These are phyloP conservation scores for Suricata suricatta DNA, from an alignment of 2,113 vertebrate species.

Conservation along the genomic window DNA sequence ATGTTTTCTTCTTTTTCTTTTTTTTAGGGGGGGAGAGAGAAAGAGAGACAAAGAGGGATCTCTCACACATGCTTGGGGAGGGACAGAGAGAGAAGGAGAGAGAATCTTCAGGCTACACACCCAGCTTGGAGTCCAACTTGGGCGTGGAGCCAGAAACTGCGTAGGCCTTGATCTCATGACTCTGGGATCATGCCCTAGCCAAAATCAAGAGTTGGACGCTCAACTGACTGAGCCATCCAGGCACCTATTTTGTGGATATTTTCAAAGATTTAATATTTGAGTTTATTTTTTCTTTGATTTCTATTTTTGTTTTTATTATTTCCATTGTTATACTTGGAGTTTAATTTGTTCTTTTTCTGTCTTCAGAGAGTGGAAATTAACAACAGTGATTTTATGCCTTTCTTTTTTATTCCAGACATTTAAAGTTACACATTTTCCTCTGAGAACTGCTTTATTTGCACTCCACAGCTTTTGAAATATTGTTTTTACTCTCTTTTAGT, in stretches of 20 bases:
- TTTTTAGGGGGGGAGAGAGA: too few relatives aligned
- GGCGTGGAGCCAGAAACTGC: too few relatives aligned
- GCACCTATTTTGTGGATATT: not conserved
- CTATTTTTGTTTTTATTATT: not conserved
- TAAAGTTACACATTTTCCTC: not conserved
- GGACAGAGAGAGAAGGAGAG: too few relatives aligned
- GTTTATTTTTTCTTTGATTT: not conserved
- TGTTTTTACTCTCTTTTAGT: not conserved
- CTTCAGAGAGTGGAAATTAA: not conserved
- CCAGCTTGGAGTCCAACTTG: too few relatives aligned
- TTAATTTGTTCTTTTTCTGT: not conserved
- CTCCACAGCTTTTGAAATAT: not conserved
- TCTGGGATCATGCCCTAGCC: too few relatives aligned
- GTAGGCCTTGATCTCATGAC: too few relatives aligned
- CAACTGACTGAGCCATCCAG: too few relatives aligned
- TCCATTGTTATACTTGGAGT: not conserved
- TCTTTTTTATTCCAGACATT: not conserved
- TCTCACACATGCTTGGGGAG: too few relatives aligned
- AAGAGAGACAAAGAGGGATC: too few relatives aligned
- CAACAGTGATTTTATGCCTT: not conserved
- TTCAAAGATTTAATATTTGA: not conserved
- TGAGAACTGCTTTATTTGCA: not conserved
- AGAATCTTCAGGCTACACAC: too few relatives aligned
- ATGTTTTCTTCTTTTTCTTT: not conserved
- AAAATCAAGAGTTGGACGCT: too few relatives aligned